Evolutionary conservation across 2,888 invertebrate species (phyloP).

Genomic region (Ormyrus pomaceus): DNA sequence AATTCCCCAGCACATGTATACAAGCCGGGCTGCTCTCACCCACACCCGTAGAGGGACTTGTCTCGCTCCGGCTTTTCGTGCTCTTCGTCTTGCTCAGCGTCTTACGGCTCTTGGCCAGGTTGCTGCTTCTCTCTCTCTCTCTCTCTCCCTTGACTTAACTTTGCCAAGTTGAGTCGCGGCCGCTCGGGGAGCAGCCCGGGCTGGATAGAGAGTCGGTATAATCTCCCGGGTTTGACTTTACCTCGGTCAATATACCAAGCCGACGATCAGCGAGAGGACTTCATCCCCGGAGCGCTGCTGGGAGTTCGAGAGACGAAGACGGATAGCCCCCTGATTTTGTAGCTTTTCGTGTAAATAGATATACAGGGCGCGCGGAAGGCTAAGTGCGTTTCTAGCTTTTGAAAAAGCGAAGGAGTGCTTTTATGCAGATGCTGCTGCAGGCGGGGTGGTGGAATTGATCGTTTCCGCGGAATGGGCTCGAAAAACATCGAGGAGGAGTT

Average conservation of each 20-base stretch:
- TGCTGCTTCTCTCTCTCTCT: neutral
- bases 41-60: neutral
- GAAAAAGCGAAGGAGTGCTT: too few relatives aligned
- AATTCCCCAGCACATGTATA: constrained; percentile 27
- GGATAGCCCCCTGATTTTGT: neutral
- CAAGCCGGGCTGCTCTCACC: neutral
- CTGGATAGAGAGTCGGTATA: constrained; percentile 15
- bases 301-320: constrained; percentile 1
- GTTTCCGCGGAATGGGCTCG: too few relatives aligned
- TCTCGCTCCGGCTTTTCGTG: neutral
- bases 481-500: too few relatives aligned
- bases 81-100: constrained; percentile 18
- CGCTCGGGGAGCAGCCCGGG: neutral
- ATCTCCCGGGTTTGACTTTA: constrained; percentile 49
- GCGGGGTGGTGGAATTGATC: too few relatives aligned
- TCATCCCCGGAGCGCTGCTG: neutral
- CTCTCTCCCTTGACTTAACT: constrained; percentile 29
- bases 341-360: too few relatives aligned
- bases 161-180: constrained; percentile 28
- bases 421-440: too few relatives aligned
- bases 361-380: too few relatives aligned
- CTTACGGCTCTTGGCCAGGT: neutral
- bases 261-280: constrained; percentile 23
- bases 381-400: too few relatives aligned
- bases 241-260: constrained; percentile 37